phyloP scores from a whole-genome alignment of 2,113 vertebrate genomes.

The Anthoscopus minutus region DNA sequence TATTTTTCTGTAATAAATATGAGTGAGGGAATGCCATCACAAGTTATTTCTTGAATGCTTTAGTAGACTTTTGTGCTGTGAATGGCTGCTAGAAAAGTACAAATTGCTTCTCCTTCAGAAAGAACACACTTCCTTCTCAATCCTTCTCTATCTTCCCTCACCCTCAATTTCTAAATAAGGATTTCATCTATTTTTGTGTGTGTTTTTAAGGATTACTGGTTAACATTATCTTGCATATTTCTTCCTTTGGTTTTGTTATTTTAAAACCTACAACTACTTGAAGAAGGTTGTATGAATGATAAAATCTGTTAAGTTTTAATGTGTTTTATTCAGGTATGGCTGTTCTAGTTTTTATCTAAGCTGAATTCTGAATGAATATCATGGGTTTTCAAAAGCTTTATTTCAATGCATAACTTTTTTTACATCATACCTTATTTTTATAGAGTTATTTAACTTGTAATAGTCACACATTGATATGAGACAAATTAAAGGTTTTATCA shows the following conservation, averaged over 20 bases:
- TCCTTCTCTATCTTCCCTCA: background rate
- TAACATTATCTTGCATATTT: background rate
- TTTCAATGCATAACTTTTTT: background rate
- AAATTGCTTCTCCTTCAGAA: background rate
- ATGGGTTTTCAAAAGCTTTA: background rate
- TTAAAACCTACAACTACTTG: background rate
- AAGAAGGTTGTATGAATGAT: background rate
- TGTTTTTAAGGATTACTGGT: background rate
- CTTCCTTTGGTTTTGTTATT: background rate
- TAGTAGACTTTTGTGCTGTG: background rate
- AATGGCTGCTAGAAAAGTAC: background rate
- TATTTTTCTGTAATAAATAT: background rate
- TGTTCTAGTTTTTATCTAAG: background rate
- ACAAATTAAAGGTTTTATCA: background rate
- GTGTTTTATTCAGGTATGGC: background rate
- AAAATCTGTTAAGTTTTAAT: background rate
- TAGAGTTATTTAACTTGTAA: background rate
- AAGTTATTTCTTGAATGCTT: background rate
- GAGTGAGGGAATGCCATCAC: background rate
- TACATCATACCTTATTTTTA: background rate
- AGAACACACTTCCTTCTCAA: background rate
- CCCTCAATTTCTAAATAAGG: background rate
- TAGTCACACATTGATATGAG: background rate
- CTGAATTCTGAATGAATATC: background rate
- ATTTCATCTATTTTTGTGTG: background rate